Conservation (phyloP, 92 coral and sea anemone species). For the Ricordea florida region DNA sequence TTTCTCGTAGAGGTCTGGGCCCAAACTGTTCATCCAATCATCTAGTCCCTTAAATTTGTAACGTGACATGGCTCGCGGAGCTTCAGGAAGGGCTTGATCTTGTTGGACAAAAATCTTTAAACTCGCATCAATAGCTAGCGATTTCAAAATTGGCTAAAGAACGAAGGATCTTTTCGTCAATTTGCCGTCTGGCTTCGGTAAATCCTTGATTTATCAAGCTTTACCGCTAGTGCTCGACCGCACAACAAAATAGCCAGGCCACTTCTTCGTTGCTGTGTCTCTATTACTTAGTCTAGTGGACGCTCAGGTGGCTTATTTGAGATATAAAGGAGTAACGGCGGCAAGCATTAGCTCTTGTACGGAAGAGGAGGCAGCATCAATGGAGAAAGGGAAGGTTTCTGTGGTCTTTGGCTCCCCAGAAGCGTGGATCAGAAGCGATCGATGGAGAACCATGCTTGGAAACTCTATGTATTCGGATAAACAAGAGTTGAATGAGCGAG, state of each 20-base stretch:
- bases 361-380: constrained; percentile 8
- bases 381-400: constrained; percentile 9
- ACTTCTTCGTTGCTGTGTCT: neutral
- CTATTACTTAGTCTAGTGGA: constrained; percentile 24
- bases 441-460: constrained; percentile 26
- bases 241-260: neutral
- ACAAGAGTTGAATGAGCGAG: neutral
- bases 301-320: constrained; percentile 5
- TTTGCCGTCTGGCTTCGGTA: constrained; percentile 49
- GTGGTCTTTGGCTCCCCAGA: constrained; percentile 26
- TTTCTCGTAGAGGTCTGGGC: constrained; percentile 5
- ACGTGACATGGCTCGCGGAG: neutral
- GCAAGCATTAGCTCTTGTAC: constrained; percentile 30
- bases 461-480: constrained; percentile 25
- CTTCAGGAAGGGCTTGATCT: neutral
- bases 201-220: constrained; percentile 42
- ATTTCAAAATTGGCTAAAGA: neutral
- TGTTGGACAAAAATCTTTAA: constrained; percentile 7
- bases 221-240: constrained; percentile 19
- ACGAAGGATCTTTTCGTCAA: constrained; percentile 29
- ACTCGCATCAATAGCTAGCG: constrained; percentile 23
- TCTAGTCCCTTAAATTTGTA: neutral
- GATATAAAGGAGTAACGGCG: constrained; percentile 6
- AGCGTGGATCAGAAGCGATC: constrained; percentile 27
- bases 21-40: neutral